Evolutionary conservation across 2,888 invertebrate species (phyloP).

Genomic region (Sesia bembeciformis): DNA sequence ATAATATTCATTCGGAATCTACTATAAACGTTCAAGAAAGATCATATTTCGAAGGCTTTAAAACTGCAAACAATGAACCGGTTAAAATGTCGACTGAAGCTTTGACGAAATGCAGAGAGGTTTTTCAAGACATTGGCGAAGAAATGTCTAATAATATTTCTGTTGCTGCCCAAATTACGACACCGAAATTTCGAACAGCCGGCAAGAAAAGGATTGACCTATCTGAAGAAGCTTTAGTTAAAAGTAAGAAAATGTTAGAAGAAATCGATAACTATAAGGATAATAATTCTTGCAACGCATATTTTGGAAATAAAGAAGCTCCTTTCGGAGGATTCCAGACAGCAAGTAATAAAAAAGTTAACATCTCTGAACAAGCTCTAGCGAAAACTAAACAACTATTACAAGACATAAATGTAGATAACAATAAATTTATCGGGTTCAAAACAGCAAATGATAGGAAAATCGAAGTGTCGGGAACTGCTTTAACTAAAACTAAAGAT

Average conservation of each 20-base stretch:
- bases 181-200: slow-evolving; percentile 23
- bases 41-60: slow-evolving; percentile 20
- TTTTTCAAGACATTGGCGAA: slow-evolving; percentile 15
- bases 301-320: slow-evolving; percentile 21
- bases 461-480: neutral
- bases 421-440: neutral
- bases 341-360: slow-evolving; percentile 22
- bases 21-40: neutral
- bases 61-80: slow-evolving; percentile 38
- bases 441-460: neutral
- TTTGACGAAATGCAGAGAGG: slow-evolving; percentile 13
- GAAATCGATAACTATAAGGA: slow-evolving; percentile 13
- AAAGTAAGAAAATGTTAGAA: slow-evolving; percentile 32
- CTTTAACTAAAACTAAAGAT: neutral
- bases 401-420: slow-evolving; percentile 19
- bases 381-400: slow-evolving; percentile 33
- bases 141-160: slow-evolving; percentile 18
- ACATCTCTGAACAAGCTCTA: slow-evolving; percentile 28
- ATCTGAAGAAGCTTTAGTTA: slow-evolving; percentile 29
- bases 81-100: slow-evolving; percentile 24
- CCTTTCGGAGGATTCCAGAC: slow-evolving; percentile 20
- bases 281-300: too few species aligned
- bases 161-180: slow-evolving; percentile 24
- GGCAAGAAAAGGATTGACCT: slow-evolving; percentile 21
- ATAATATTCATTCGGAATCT: neutral